A percentile compares a stretch with the other conserved stretches of the same genome.
These are phyloP conservation scores for Bimastos eiseni DNA, from an alignment of 2,888 invertebrate genomes.

Conservation along the genomic window DNA sequence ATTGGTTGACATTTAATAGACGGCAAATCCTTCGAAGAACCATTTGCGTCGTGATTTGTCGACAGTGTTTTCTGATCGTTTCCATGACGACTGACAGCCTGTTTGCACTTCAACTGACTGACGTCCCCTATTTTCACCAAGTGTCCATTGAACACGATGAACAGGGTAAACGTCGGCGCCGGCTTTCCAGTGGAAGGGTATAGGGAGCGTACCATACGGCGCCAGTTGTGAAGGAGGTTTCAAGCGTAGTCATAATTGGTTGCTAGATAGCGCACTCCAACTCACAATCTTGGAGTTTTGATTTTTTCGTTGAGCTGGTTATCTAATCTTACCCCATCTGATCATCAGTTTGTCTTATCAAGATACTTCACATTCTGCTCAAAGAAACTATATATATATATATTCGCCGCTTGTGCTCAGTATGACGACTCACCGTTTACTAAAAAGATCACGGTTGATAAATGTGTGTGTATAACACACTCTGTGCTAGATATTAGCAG, in stretches of 20 bases:
- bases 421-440: background rate
- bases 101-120: background rate
- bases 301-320: background rate
- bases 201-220: background rate
- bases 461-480: background rate
- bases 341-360: background rate
- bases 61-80: background rate
- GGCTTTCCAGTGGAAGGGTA: background rate
- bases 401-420: background rate
- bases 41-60: background rate
- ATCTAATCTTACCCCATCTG: background rate
- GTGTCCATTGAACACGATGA: background rate
- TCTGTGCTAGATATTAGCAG: background rate
- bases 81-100: background rate
- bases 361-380: background rate
- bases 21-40: background rate
- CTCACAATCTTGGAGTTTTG: background rate
- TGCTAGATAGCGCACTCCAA: background rate
- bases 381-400: background rate
- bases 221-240: background rate
- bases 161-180: background rate
- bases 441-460: background rate
- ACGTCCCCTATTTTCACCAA: background rate
- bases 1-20: background rate
- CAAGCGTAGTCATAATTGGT: background rate